Evolutionary conservation across 2,797 vertebrate genomes (phyloP), one percentile per base, ranked within the genome.

Genomic region (Oreochromis grahami): DNA sequence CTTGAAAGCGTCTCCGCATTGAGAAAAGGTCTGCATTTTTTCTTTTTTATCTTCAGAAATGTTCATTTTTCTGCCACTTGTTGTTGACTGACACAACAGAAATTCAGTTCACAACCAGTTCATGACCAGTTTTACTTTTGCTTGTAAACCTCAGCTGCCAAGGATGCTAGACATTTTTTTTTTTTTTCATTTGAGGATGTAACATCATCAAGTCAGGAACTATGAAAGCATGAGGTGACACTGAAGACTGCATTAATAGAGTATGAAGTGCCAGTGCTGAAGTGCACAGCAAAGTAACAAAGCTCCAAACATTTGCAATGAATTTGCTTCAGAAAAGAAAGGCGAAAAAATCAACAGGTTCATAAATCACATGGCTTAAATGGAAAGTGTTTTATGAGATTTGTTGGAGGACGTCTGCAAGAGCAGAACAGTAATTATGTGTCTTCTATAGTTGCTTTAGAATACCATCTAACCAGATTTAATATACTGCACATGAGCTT

Each of bases 401-500:
- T 82, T 56, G 60, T 29, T 38, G 19, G 29, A 80, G 77, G 72
- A 65, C 26, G 17, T 70, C 52, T 80, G 41, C 79, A 83, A 72
- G 56, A 83, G 51, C 78, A 81, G 43, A 80, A 10, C 12, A 79
- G 80, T 87, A 80, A 87, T 89, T 77, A 81, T 80, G 79, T 17
- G 9, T 82, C 52, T 84, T 41, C 7, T 52, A n/a, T 56, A 68
- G 26, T 8, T 80, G 36, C 70, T 82, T 74, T 78, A 79, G 10
- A 80, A 80, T 52, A 24, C 21, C 51, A 58, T 21, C 45, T 7
- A 63, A 88, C 52, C 82, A 79, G 79, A 83, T 82, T 50, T 53
- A 85, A 84, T 77, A 55, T 84, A 79, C 78, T 68, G 41, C 60
- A 41, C 26, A 12, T 43, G 81, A 84, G 63, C 86, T 65, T 53